Percentiles rank a stretch among this genome's conserved stretches.
Evolutionary conservation across 1,140 invertebrate species (phyloP).

Genomic region (Tenebrio molitor): DNA sequence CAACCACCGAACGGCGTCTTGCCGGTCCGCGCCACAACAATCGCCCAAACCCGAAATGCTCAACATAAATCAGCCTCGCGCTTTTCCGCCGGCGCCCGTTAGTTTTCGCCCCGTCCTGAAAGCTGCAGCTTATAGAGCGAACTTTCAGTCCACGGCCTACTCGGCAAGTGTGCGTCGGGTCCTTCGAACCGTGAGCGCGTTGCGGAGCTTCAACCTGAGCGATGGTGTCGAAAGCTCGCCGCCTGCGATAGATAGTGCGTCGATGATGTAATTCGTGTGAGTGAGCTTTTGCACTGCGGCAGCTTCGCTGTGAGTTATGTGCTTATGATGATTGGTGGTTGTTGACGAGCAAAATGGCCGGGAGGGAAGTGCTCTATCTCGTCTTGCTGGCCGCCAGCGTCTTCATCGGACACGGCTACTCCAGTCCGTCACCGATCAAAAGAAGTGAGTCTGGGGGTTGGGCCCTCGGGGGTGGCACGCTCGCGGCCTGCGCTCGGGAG

Average conservation of each 20-base stretch:
- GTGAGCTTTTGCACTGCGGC: conserved; percentile 4
- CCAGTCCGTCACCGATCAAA: conserved; percentile 41
- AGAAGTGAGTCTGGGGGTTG: conserved; percentile 20
- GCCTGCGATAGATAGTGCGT: conserved; percentile 16
- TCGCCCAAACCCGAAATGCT: conserved; percentile 12
- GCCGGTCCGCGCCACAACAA: too few relatives aligned
- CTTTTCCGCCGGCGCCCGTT: conserved; percentile 10
- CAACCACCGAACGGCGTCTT: too few relatives aligned
- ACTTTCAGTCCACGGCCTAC: conserved; percentile 36
- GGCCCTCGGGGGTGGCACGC: too few relatives aligned
- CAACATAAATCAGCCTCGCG: not conserved
- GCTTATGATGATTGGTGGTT: conserved; percentile 26
- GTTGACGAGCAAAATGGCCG: conserved; percentile 29
- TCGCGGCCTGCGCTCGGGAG: conserved; percentile 5
- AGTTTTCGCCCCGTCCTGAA: not conserved
- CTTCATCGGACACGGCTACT: conserved; percentile 40
- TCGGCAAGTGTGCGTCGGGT: conserved; percentile 19
- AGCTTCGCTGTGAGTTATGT: conserved; percentile 29
- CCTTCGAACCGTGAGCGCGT: not conserved
- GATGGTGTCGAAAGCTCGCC: conserved; percentile 33
- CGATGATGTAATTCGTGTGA: conserved; percentile 26
- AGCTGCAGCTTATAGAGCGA: conserved; percentile 31
- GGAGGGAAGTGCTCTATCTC: conserved; percentile 29
- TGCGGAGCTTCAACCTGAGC: conserved; percentile 6
- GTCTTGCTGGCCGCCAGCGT: conserved; percentile 30